These are phyloP conservation scores for Myanophis thanlyinensis DNA, from an alignment of 2,113 vertebrate genomes.

Conservation along the genomic window DNA sequence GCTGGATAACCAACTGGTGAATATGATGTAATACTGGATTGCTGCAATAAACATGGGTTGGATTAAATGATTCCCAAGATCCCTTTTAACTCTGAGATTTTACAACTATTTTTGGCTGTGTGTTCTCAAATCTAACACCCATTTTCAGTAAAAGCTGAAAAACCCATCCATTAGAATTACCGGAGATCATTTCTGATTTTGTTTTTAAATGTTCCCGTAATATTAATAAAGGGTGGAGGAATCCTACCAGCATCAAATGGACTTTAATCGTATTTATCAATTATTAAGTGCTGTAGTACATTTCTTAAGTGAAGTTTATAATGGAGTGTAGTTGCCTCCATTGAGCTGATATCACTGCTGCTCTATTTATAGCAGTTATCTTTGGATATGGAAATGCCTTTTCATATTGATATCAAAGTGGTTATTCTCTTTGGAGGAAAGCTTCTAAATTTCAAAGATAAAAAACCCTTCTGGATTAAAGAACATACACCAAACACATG, in stretches of 20 bases:
- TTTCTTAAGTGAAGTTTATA: constrained; percentile 77
- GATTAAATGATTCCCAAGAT: not conserved
- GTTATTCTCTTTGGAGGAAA: constrained; percentile 59
- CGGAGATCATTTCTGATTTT: constrained; percentile 57
- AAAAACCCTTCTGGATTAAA: constrained; percentile 37
- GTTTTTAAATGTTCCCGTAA: constrained; percentile 70
- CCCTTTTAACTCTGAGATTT: not conserved
- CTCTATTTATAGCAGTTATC: constrained; percentile 88
- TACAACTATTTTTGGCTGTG: not conserved
- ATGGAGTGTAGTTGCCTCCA: constrained; percentile 79
- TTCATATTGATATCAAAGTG: constrained; percentile 82
- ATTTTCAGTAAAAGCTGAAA: constrained; percentile 72
- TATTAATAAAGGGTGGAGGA: constrained; percentile 71
- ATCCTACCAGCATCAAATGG: constrained; percentile 67
- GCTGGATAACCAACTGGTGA: not conserved
- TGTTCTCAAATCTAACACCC: constrained; percentile 56
- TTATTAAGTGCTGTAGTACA: constrained; percentile 79
- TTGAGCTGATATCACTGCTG: constrained; percentile 79
- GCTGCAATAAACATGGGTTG: not conserved
- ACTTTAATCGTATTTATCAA: constrained; percentile 76
- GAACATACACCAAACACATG: not conserved
- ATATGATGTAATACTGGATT: not conserved
- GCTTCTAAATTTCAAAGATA: constrained; percentile 57
- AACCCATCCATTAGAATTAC: constrained; percentile 77
- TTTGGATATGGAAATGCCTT: constrained; percentile 83